Evolutionary conservation across 2,113 vertebrate species (phyloP).

Genomic region (Scatophagus argus): DNA sequence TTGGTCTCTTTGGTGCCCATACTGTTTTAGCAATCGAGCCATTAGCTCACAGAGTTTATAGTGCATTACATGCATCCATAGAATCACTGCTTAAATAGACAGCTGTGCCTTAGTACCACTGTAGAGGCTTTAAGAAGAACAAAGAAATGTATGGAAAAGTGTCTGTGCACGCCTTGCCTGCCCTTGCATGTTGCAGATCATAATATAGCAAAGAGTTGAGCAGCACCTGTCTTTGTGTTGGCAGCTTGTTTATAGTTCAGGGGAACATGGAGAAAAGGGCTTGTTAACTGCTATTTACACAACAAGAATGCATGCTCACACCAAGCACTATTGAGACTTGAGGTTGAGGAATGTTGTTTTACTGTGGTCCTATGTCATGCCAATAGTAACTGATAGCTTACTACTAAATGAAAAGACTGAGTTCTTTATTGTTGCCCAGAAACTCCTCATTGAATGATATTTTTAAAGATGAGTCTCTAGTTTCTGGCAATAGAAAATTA

Average conservation of each 20-base stretch:
- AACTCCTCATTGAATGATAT: background rate
- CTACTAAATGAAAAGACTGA: background rate
- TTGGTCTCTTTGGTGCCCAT: background rate
- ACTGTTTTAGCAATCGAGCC: background rate
- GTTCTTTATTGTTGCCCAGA: background rate
- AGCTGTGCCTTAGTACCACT: background rate
- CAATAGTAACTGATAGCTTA: conserved; percentile 28
- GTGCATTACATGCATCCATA: background rate
- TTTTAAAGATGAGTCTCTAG: background rate
- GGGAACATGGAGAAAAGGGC: conserved; percentile 23
- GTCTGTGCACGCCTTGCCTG: background rate
- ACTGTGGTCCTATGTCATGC: conserved; percentile 42
- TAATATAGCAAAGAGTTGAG: background rate
- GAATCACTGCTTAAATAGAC: background rate
- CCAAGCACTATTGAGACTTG: conserved; percentile 18
- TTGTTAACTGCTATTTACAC: conserved; percentile 59
- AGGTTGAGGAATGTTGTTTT: conserved; percentile 16
- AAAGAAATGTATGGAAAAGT: background rate
- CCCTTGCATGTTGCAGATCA: background rate
- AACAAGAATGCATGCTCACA: conserved; percentile 38
- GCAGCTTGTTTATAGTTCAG: conserved; percentile 38
- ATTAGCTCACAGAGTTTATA: background rate
- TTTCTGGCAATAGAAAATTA: conserved; percentile 21
- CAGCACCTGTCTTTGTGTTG: conserved; percentile 23
- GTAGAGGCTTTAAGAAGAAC: background rate